These are phyloP conservation scores for Melanchra persicariae DNA, from an alignment of 2,888 invertebrate genomes.

Conservation along the genomic window DNA sequence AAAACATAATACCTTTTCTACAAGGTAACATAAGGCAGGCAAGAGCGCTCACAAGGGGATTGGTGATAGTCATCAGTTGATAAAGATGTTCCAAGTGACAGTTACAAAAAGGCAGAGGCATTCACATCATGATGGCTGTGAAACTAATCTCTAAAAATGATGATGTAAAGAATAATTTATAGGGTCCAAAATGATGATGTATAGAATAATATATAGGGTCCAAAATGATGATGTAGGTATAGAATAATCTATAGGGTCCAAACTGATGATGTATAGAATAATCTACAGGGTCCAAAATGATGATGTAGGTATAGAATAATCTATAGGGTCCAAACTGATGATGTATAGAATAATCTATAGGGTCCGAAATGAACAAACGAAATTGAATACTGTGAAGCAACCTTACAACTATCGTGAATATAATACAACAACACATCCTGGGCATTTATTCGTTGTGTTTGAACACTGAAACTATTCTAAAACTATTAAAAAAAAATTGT, in stretches of 20 bases:
- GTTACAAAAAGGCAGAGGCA: slow-evolving; percentile 80
- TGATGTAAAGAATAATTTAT: slow-evolving; percentile 66
- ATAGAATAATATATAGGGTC: slow-evolving; percentile 68
- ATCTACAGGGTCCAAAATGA: slow-evolving; percentile 70
- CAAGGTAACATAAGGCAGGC: slow-evolving; percentile 82
- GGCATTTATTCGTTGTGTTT: slow-evolving; percentile 84
- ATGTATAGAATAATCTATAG: slow-evolving; percentile 65
- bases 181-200: slow-evolving; percentile 73
- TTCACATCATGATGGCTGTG: slow-evolving; percentile 73
- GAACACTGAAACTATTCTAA: slow-evolving; percentile 77
- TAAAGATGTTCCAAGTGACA: slow-evolving; percentile 66
- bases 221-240: no score
- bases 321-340: slow-evolving; percentile 70
- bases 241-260: slow-evolving; percentile 69
- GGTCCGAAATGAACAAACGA: slow-evolving; percentile 72
- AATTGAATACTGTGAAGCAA: slow-evolving; percentile 82
- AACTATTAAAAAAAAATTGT: slow-evolving; percentile 64
- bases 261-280: slow-evolving; percentile 73
- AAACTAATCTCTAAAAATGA: slow-evolving; percentile 69
- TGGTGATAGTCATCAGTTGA: slow-evolving; percentile 52
- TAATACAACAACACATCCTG: slow-evolving; percentile 78
- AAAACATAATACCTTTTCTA: slow-evolving; percentile 72
- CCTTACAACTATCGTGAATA: slow-evolving; percentile 80
- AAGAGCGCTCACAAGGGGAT: slow-evolving; percentile 80
- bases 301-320: no score